Base-by-base conservation (phyloP, 2,888 invertebrate genomes). In the Clostera curtula region DNA sequence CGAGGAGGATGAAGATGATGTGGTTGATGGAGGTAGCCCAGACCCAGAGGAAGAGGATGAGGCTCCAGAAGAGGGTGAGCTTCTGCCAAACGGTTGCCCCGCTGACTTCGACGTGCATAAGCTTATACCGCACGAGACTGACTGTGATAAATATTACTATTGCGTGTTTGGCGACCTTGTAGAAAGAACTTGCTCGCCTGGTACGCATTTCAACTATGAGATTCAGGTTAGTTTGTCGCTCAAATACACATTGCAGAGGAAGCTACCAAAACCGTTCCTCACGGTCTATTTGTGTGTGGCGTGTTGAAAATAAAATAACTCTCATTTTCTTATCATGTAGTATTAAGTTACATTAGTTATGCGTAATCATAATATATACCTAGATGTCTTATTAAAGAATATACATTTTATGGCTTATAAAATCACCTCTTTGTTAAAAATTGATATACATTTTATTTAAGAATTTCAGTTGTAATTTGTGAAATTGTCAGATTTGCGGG, bases 61-160 rank as follows among this genome's bases (percentile, higher is more conserved):
- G 5, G 23, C 4, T 21, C 7, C 7, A 5, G 21, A 21, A 21
- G 7, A 4, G n/a, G 13, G 5, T 3, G 12, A 25, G 8, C 33
- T n/a, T n/a, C n/a, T 53, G 3, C 40, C 46, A 0, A 61, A 59
- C 24, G 58, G 56, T 1, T 62, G 63, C 16, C 62, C 63, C 0
- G 39, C 48, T 12, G 43, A 56, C 29, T 50, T 42, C 23, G 12
- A 39, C 5, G 27, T 55, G 3, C 52, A 64, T 11, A 31, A 37
- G 3, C 37, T 62, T 0, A 22, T 66, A 3, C 63, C 65, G 0
- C 63, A 67, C 22, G 52, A 54, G 26, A 37, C 24, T 0, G 36
- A 60, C 5, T 67, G 67, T 29, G 29, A 30, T 12, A 49, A 45
- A 12, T 65, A 56, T 49, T 66, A 66, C 33, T 47, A 55, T 9